Evolutionary conservation across 2,888 invertebrate species (phyloP), one percentile per base, ranked within the genome.

Genomic region (Tenthredo distinguenda): DNA sequence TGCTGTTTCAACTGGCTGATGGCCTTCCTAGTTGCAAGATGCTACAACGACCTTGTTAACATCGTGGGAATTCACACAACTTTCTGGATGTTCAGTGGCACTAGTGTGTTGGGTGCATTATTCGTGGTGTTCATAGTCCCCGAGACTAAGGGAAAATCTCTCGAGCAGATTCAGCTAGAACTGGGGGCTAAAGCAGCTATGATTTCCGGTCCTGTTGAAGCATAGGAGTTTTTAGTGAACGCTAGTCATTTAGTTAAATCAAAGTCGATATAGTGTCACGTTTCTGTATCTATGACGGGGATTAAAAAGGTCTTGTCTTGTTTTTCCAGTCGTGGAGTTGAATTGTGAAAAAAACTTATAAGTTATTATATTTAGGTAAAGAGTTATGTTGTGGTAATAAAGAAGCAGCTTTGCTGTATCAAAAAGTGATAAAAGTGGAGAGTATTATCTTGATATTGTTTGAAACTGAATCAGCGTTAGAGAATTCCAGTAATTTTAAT

Each of bases 1-100:
- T 97, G 97, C 31, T 95, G 97, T 0, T 95, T 97, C 82, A 98
- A 98, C 92, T 98, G 98, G 98, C 92, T 97, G 26, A 94, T 97
- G 88, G 97, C 97, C 72, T 98, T 98, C 92, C 90, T 97, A 0
- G 96, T 98, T 0, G 98, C 98, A 0, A 96, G 96, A 90, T 96
- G 96, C 34, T 97, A 96, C 89, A 93, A 94, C 62, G 94, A 96
- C 37, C 89, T 97, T 83, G 95, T 95, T 72, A 84, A 87, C 0
- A 91, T 94, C 0, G 94, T 97, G 37, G 96, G 96, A 0, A 91
- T 94, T 0, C 96, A 96, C 65, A 94, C 95, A 87, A 96, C 97
- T 43, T 97, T 97, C 92, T 97, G 97, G 96, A 92, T 97, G 62
- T 98, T 97, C 90, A 95, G 96, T 0, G 95, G 93, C 0, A 94